Percentiles rank a stretch among this genome's conserved stretches.
phyloP scores from a whole-genome alignment of 2,888 invertebrate genomes.

The Perithous albicinctus region DNA sequence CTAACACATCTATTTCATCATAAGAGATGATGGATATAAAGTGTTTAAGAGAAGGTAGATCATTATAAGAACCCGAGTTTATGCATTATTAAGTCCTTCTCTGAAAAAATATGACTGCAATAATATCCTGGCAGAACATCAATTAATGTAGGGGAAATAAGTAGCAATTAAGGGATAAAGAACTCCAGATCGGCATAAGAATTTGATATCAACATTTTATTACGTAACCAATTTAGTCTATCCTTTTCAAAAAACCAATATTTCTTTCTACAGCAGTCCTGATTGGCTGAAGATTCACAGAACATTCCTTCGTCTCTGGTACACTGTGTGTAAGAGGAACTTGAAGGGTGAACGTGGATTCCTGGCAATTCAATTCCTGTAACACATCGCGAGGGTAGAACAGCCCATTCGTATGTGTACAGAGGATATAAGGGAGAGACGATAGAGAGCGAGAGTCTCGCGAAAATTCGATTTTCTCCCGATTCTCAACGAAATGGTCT shows the following conservation, averaged over 20 bases:
- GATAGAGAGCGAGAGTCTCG: conserved; percentile 43
- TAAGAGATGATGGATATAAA: background rate
- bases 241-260: conserved; percentile 8
- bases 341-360: conserved; percentile 53
- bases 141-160: background rate
- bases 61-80: background rate
- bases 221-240: too few species aligned
- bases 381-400: conserved; percentile 56
- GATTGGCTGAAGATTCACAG: conserved; percentile 71
- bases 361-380: conserved; percentile 64
- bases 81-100: background rate
- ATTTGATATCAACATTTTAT: too few species aligned
- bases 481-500: conserved; percentile 67
- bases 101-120: background rate
- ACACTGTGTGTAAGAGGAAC: conserved; percentile 35
- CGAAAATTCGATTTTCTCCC: conserved; percentile 66
- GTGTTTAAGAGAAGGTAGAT: background rate
- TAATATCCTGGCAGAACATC: background rate
- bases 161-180: background rate
- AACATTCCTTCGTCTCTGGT: conserved; percentile 48
- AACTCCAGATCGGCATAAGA: too few species aligned
- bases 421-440: conserved; percentile 21
- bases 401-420: conserved; percentile 25
- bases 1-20: conserved; percentile 44
- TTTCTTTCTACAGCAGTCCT: conserved; percentile 41